Base-by-base conservation (phyloP, 2,888 invertebrate genomes). In the Ceratothoa steindachneri region DNA sequence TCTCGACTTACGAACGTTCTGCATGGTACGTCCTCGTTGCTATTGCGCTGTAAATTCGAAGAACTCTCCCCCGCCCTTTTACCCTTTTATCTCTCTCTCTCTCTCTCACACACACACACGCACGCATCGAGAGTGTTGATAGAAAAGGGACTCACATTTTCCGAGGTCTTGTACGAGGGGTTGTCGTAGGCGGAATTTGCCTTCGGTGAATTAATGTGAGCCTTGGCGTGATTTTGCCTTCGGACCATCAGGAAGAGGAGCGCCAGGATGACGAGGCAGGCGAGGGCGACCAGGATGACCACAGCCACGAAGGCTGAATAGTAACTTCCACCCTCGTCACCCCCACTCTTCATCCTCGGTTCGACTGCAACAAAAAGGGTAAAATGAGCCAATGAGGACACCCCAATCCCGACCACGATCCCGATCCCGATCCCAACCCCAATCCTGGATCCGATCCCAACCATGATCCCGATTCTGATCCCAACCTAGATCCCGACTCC, bases 281-380 rank as follows among this genome's bases (percentile, higher is more conserved):
- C 92, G 73, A 95, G 86, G 9, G 93, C 91, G 7, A 94, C 94
- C 80, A 95, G 88, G 79, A 94, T 92, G 1, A 93, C 93, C 15
- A 94, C 93, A 55, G 92, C 92, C 52, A 95, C 93, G 82, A 95
- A 85, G 4, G 94, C 92, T 53, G 93, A 91, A 84, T 94, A 95
- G 85, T 95, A 95, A 85, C 93, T 92, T 27, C 90, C 22, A 88
- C 86, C 30, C 86, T 84, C 41, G 30, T 68, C 75, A n/a, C n/a
- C n/a, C n/a, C n/a, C n/a, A n/a, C n/a, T n/a, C n/a, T n/a, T n/a
- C n/a, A n/a, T n/a, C n/a, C n/a, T n/a, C 41, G 41, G 41, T 41
- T 41, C 41, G 41, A 41, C 7, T 41, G n/a, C n/a, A n/a, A n/a
- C n/a, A n/a, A n/a, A n/a, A n/a, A n/a, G n/a, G n/a, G n/a, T n/a